Percentiles rank a stretch among this genome's conserved stretches.
These are phyloP conservation scores for Tamandua tetradactyla DNA, from an alignment of 2,797 vertebrate genomes.

Conservation along the genomic window DNA sequence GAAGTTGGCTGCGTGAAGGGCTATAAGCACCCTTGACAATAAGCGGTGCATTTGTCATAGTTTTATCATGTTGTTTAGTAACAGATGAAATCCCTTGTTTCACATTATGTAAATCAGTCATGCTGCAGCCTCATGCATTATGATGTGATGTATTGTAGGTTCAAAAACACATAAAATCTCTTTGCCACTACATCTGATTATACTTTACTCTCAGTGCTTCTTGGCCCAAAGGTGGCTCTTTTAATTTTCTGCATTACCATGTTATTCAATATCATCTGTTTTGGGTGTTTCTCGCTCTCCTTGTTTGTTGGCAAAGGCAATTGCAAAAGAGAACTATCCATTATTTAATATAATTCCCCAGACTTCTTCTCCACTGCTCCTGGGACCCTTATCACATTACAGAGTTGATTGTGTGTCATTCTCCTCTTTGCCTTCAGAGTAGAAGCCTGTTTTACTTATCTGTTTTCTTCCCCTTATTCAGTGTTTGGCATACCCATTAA, in stretches of 20 bases:
- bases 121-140: conserved; percentile 59
- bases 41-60: conserved; percentile 65
- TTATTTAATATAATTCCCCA: conserved; percentile 16
- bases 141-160: conserved; percentile 65
- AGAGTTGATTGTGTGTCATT: neutral
- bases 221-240: conserved; percentile 51
- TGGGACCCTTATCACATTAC: neutral
- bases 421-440: neutral
- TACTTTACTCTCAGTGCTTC: conserved; percentile 63
- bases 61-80: conserved; percentile 77
- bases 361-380: neutral
- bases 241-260: conserved; percentile 60
- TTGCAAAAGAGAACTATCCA: neutral
- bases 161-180: conserved; percentile 58
- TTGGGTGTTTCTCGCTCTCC: conserved; percentile 53
- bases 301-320: conserved; percentile 53
- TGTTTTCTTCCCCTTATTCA: neutral
- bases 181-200: conserved; percentile 64
- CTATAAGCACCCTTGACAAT: conserved; percentile 53
- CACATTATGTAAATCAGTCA: conserved; percentile 69
- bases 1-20: conserved; percentile 18
- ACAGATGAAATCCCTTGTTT: conserved; percentile 75
- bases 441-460: neutral
- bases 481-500: neutral
- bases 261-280: conserved; percentile 35